These are phyloP conservation scores for Thymallus thymallus DNA, from an alignment of 2,113 vertebrate genomes.

Conservation along the genomic window DNA sequence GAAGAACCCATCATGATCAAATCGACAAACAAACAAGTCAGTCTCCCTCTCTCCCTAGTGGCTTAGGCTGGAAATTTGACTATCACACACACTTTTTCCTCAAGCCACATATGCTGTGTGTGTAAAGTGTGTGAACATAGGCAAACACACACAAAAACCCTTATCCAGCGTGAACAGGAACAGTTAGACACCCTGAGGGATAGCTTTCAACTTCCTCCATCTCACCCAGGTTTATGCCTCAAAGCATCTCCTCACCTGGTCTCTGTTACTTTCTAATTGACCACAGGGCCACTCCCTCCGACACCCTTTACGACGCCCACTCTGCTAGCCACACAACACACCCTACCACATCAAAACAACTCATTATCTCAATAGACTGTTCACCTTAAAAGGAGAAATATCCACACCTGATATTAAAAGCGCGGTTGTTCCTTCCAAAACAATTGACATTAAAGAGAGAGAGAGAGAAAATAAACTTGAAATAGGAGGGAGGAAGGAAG, in stretches of 20 bases:
- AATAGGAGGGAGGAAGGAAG: constrained; percentile 9
- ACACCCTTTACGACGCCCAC: not conserved
- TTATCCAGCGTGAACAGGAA: not conserved
- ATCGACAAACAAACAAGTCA: constrained; percentile 39
- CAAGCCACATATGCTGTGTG: not conserved
- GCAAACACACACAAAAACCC: not conserved
- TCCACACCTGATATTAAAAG: constrained; percentile 47
- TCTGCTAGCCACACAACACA: constrained; percentile 15
- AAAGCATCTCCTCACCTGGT: not conserved
- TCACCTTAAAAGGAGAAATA: constrained; percentile 41
- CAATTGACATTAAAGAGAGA: constrained; percentile 43
- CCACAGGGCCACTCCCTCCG: not conserved
- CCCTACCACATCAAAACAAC: constrained; percentile 53
- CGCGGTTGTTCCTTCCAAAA: constrained; percentile 39
- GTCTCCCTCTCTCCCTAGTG: no score
- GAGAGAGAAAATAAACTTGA: not conserved
- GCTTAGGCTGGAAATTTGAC: not conserved
- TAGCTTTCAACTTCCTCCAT: not conserved
- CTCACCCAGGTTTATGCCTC: not conserved
- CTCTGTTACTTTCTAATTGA: constrained; percentile 8
- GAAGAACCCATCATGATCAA: constrained; percentile 20
- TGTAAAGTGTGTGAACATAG: not conserved
- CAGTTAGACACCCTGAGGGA: not conserved
- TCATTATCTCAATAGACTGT: constrained; percentile 6
- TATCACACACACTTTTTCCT: not conserved